These are phyloP conservation scores for Pollimyrus isidori DNA, from an alignment of 2,113 vertebrate genomes.

Conservation along the genomic window DNA sequence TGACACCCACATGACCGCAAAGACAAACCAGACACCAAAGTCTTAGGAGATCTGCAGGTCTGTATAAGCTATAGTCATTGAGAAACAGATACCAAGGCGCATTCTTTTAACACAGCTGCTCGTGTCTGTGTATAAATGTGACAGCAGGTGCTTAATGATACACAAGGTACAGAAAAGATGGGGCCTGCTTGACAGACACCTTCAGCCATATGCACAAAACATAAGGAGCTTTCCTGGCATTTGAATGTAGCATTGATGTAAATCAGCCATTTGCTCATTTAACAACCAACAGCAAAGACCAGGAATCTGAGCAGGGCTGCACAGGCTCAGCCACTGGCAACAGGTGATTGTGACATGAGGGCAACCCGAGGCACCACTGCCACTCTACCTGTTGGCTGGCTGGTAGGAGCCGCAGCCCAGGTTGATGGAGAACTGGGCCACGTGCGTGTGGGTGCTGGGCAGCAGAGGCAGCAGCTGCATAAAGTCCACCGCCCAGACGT, in stretches of 20 bases:
- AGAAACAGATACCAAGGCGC: neutral
- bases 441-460: slow-evolving; percentile 77
- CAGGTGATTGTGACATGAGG: neutral
- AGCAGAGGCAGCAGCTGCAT: slow-evolving; percentile 87
- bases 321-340: neutral
- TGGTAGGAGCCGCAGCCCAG: slow-evolving; percentile 95
- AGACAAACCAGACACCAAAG: neutral
- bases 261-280: neutral
- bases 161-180: neutral
- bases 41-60: neutral
- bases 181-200: neutral
- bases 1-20: neutral
- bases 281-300: neutral
- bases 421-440: slow-evolving; percentile 95
- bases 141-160: neutral
- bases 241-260: neutral
- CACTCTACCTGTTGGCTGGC: slow-evolving; percentile 83
- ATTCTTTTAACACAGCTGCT: neutral
- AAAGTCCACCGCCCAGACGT: slow-evolving; percentile 91
- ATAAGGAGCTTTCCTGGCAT: neutral
- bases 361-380: neutral
- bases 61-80: neutral
- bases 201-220: neutral
- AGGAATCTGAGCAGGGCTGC: neutral
- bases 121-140: neutral